phyloP scores from a whole-genome alignment of 2,113 vertebrate genomes.

The Macrotus californicus region DNA sequence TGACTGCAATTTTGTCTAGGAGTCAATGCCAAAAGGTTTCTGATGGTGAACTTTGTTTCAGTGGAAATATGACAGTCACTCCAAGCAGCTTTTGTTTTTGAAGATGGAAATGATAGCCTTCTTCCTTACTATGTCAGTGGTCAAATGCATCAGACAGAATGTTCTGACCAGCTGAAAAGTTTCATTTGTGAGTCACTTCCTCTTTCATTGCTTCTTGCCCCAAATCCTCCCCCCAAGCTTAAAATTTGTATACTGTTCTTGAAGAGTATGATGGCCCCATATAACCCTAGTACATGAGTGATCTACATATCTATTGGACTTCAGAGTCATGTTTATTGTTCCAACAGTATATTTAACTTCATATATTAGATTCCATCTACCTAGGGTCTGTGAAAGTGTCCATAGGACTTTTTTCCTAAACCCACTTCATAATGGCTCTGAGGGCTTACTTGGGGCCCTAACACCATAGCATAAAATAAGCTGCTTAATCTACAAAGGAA shows the following conservation, averaged over 20 bases:
- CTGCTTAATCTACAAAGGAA: background rate
- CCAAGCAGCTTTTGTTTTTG: background rate
- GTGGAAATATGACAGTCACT: background rate
- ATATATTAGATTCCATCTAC: background rate
- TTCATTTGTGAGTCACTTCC: conserved; percentile 57
- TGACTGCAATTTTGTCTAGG: background rate
- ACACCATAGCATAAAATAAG: background rate
- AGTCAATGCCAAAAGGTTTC: background rate
- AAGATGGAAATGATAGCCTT: background rate
- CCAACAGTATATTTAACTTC: background rate
- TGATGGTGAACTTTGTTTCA: conserved; percentile 8
- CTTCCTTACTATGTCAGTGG: conserved; percentile 14
- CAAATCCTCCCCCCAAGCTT: background rate
- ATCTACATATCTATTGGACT: background rate
- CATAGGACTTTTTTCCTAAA: background rate
- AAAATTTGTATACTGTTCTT: background rate
- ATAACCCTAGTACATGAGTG: background rate
- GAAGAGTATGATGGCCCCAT: background rate
- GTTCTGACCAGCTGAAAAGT: conserved; percentile 37
- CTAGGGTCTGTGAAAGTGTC: background rate
- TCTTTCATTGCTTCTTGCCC: background rate
- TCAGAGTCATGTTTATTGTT: background rate
- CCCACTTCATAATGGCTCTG: background rate
- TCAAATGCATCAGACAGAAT: conserved; percentile 31
- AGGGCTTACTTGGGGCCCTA: background rate